Conservation (phyloP, 1,140 invertebrate genomes). For the Sesamia nonagrioides region DNA sequence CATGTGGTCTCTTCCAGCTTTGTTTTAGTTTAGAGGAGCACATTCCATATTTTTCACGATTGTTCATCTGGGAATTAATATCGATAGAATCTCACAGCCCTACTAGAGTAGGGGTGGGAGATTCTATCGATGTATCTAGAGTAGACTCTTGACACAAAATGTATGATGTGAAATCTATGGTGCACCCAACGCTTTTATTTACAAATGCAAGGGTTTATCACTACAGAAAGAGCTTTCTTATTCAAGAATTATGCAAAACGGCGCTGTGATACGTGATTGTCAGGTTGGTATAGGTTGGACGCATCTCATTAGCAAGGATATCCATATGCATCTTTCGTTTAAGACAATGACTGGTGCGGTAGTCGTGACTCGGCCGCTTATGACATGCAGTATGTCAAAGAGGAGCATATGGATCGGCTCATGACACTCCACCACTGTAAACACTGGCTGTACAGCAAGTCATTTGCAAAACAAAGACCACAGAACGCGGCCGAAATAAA, state of each 20-base stretch:
- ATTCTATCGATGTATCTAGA: no score
- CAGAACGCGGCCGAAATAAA: constrained; percentile 81
- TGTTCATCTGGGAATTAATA: not conserved
- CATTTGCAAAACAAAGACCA: constrained; percentile 85
- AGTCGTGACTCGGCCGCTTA: constrained; percentile 55
- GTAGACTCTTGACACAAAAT: not conserved
- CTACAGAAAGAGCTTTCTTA: constrained; percentile 31
- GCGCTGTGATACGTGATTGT: constrained; percentile 27
- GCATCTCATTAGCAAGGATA: constrained; percentile 38
- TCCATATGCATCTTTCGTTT: constrained; percentile 33
- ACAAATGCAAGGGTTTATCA: constrained; percentile 1
- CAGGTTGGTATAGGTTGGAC: constrained; percentile 26
- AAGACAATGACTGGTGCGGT: constrained; percentile 37
- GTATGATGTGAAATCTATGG: not conserved
- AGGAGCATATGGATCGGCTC: constrained; percentile 70
- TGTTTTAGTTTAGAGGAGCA: constrained; percentile 40
- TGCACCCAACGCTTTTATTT: not conserved
- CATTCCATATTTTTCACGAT: constrained; percentile 1
- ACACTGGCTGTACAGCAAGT: constrained; percentile 72
- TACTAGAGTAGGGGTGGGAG: no score
- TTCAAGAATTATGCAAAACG: constrained; percentile 42
- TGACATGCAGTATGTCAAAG: constrained; percentile 62
- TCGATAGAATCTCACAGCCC: not conserved
- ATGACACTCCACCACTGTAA: constrained; percentile 75
- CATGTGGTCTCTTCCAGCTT: constrained; percentile 58